Evolutionary conservation across 2,888 invertebrate genomes (phyloP).

Genomic region (Drosophila siamana): DNA sequence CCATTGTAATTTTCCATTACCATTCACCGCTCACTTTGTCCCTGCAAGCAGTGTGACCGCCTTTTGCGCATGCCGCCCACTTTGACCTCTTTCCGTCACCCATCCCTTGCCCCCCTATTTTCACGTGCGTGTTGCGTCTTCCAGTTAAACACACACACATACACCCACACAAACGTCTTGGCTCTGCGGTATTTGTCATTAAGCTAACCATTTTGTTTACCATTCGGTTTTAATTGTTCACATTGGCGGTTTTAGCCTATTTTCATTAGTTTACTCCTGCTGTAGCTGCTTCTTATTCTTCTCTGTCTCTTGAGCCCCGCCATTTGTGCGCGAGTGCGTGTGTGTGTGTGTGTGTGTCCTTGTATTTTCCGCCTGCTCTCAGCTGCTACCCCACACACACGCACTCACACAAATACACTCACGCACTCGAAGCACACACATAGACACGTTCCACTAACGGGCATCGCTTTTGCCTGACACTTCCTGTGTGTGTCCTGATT

Average conservation of each 20-base stretch:
- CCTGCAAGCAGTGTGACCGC: background rate
- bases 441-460: conserved; percentile 3
- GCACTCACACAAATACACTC: background rate
- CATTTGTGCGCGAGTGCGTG: conserved; percentile 4
- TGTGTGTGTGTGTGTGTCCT: conserved; percentile 11
- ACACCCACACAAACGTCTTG: background rate
- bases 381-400: background rate
- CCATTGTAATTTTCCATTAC: conserved; percentile 62
- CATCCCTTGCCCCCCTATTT: background rate
- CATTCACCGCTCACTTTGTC: background rate
- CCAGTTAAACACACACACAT: conserved; percentile 13
- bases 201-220: conserved; percentile 39
- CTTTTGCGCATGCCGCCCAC: conserved; percentile 68
- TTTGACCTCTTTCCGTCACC: conserved; percentile 37
- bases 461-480: conserved; percentile 7
- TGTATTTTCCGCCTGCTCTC: conserved; percentile 22
- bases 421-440: background rate
- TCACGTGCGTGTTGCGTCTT: conserved; percentile 44
- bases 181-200: conserved; percentile 24
- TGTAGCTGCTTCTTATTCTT: background rate
- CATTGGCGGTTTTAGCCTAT: conserved; percentile 30
- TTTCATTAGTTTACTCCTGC: conserved; percentile 5
- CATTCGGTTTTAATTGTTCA: conserved; percentile 24
- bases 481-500: conserved; percentile 31
- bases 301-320: background rate